Evolutionary conservation across 1,140 invertebrate species (phyloP).

Genomic region (Ceratoteleas bidentatus): DNA sequence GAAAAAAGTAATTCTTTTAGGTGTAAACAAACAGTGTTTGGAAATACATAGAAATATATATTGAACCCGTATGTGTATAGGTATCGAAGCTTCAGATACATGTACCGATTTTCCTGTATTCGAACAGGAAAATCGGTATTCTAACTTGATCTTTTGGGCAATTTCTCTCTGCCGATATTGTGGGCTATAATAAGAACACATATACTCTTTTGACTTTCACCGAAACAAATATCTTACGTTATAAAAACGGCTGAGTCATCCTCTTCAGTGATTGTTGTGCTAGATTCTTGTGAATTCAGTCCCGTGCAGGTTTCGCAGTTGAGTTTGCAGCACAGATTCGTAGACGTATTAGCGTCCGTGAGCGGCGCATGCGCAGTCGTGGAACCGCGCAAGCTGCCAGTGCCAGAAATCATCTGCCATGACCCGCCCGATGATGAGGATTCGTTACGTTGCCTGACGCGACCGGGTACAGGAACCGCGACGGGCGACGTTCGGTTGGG

Average conservation of each 20-base stretch:
- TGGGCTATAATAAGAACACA: too few relatives aligned
- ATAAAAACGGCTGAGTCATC: conserved; percentile 69
- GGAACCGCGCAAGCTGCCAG: conserved; percentile 84
- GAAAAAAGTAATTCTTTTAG: too few relatives aligned
- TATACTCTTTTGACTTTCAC: too few relatives aligned
- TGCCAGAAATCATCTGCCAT: conserved; percentile 87
- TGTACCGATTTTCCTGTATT: too few relatives aligned
- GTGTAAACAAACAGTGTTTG: too few relatives aligned
- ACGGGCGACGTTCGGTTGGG: conserved; percentile 83
- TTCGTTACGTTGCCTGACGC: conserved; percentile 83
- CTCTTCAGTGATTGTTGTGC: conserved; percentile 79
- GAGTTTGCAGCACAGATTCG: conserved; percentile 72
- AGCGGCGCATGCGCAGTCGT: conserved; percentile 79
- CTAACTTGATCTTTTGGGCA: too few relatives aligned
- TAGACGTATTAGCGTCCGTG: conserved; percentile 73
- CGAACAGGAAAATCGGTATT: too few relatives aligned
- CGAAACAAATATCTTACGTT: conserved; percentile 72
- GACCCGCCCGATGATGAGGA: conserved; percentile 83
- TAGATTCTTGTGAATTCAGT: conserved; percentile 77
- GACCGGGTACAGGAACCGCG: conserved; percentile 81
- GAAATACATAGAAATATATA: too few relatives aligned
- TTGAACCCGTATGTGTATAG: too few relatives aligned
- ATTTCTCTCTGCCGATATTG: too few relatives aligned
- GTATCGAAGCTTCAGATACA: too few relatives aligned
- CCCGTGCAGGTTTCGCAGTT: conserved; percentile 75